Base-by-base conservation (phyloP, 2,113 vertebrate species). In the Corythoichthys haematopterus region DNA sequence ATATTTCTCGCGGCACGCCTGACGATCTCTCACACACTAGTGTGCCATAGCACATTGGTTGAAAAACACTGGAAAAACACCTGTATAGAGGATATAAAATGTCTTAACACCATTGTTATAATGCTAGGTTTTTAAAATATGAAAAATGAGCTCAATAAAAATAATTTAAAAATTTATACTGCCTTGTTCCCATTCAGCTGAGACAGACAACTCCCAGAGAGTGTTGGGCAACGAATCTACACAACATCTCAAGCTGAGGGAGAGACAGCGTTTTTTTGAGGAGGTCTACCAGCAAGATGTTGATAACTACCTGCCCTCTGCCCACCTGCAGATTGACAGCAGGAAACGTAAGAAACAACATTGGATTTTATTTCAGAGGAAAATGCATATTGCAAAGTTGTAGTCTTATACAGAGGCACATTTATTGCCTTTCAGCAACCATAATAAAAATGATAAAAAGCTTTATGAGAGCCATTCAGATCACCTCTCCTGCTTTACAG, bases 241-340 rank as follows among this genome's bases (percentile, higher is more conserved):
- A 5, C 94, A 94, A 76, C 93, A 94, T 76, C 84, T 94, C 74
- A 95, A 94, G 64, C 84, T 94, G 6, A 89, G 87, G 56, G 95
- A 97, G 37, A 85, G 94, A 71, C 95, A 95, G 78, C 93, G 92
- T 20, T 96, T 96, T 79, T 96, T 97, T 51, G 96, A 97, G 80
- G 96, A 98, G 50, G 93, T 95, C 83, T 94, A 95, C 88, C 96
- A 98, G 86, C 94, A 95, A 0, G 96, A 98, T 0, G 85, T 93
- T n/a, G 94, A 96, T 71, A 94, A 94, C 86, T 94, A 94, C 84
- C 90, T 96, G 69, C 94, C 96, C 0, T 74, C 95, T 3, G 83
- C 93, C 28, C 93, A 96, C 80, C 85, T 95, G 75, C 94, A 96
- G 79, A 93, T 96, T 0, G 93, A 95, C 85, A 90, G 92, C 28